These are phyloP conservation scores for Calameuta pallipes DNA, from an alignment of 2,888 invertebrate genomes.

Conservation along the genomic window DNA sequence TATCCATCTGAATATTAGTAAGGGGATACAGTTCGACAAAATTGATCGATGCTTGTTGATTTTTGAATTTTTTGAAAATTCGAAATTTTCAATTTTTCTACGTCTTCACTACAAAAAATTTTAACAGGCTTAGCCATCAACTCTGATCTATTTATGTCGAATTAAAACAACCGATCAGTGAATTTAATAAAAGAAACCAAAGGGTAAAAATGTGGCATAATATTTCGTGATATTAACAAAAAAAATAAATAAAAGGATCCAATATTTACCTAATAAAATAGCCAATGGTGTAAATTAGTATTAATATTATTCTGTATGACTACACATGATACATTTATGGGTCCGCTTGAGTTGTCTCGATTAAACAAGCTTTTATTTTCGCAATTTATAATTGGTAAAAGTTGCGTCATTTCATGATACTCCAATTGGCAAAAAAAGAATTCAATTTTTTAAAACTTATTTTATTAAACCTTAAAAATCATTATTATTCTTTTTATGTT, in stretches of 20 bases:
- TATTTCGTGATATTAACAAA: not conserved
- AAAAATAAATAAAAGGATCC: not conserved
- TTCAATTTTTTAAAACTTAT: not conserved
- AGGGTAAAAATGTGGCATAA: not conserved
- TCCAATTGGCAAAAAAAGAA: not conserved
- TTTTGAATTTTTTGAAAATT: too few relatives aligned
- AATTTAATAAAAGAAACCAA: not conserved
- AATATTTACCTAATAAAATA: not conserved
- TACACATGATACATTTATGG: not conserved
- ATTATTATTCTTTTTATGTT: not conserved
- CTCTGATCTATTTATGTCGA: too few relatives aligned
- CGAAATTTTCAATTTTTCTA: too few relatives aligned
- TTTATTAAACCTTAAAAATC: too few relatives aligned
- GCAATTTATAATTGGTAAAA: not conserved
- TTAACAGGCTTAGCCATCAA: too few relatives aligned
- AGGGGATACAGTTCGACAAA: too few relatives aligned
- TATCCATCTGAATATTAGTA: too few relatives aligned
- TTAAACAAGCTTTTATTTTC: not conserved
- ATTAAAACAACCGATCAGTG: too few relatives aligned
- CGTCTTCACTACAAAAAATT: too few relatives aligned
- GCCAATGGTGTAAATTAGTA: not conserved
- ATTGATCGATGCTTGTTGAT: too few relatives aligned
- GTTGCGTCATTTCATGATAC: not conserved
- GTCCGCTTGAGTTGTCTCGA: not conserved
- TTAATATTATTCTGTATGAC: not conserved